Base-by-base conservation (phyloP, 1,140 invertebrate species). In the Aleiodes sp. region DNA sequence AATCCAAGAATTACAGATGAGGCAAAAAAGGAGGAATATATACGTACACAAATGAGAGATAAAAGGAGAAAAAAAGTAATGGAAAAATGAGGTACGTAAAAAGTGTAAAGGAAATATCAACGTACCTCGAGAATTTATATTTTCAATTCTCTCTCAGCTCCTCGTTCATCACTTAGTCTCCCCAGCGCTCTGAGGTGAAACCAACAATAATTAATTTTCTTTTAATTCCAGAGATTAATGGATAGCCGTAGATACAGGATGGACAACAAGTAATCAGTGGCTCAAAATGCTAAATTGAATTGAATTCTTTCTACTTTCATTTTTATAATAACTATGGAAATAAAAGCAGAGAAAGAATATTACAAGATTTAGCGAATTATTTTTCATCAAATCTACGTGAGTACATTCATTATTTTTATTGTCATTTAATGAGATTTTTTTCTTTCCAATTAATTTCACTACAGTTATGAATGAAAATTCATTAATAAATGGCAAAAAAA, bases 221-320 rank as follows among this genome's bases (percentile, higher is more conserved):
- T 79, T 79, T 79, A 80, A 78, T 79, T 77, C 68, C 64, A 52
- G 67, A 75, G 76, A 80, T 80, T 78, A 78, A 79, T 80, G 74
- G 76, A 78, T 80, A 71, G 72, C 63, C 46, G 24, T 59, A 37
- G 31, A 46, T 43, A 29, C 60, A 52, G 19, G 29, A 24, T 21
- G 33, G 43, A 29, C 46, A 21, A 37, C 26, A 57, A 31, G 16
- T 39, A 29, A 59, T 56, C 29, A 28, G 35, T 26, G 9, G 6
- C 29, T 14, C 35, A 28, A 14, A 59, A n/a, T 14, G 33, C 10
- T 4, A 39, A 12, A 12, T 10, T n/a, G n/a, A 37, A 63, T 21
- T 63, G 28, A 16, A 61, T 35, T 19, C 10, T 21, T n/a, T n/a
- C n/a, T 21, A 19, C 41, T 35, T 35, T 35, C 31, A 35, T n/a